Base-by-base conservation (phyloP, 2,113 vertebrate genomes). In the Ctenodactylus gundi region DNA sequence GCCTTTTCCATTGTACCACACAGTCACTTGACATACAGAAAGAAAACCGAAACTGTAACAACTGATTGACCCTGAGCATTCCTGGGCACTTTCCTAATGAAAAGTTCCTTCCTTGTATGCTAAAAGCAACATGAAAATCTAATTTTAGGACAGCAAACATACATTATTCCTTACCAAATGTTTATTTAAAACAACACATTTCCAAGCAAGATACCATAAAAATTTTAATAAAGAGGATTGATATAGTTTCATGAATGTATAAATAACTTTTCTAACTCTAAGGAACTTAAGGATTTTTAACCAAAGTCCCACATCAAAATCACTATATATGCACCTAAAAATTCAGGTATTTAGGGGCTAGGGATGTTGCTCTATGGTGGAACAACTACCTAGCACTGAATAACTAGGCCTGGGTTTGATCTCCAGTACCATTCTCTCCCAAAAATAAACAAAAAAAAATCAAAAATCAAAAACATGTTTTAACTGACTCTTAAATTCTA, bases 401-500 rank as follows among this genome's bases (percentile, higher is more conserved):
- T 34, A 84, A 84, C n/a, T n/a, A 34, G 34, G 15, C 60, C 44
- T 51, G 20, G 34, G 44, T 36, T 58, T 39, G 36, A 58, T 31
- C 36, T 57, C 25, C 44, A 80, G 14, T 58, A 36, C 7, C n/a
- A n/a, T n/a, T n/a, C n/a, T n/a, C n/a, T n/a, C n/a, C n/a, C 72
- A n/a, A n/a, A n/a, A n/a, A n/a, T n/a, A n/a, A n/a, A 75, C 49
- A 75, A 73, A 73, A 6, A 73, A 41, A 65, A 85, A 72, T 41
- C 12, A 80, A n/a, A n/a, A n/a, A n/a, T n/a, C n/a, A n/a, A n/a
- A n/a, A n/a, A n/a, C n/a, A n/a, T n/a, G n/a, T 81, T 82, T 93
- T 89, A 88, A 81, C 36, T 91, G 57, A 93, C 62, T 70, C 76
- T 76, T 68, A 88, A 72, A n/a, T 72, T 92, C 53, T 95, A 11